phyloP scores from a whole-genome alignment of 2,888 invertebrate species.

The Hydraecia micacea region DNA sequence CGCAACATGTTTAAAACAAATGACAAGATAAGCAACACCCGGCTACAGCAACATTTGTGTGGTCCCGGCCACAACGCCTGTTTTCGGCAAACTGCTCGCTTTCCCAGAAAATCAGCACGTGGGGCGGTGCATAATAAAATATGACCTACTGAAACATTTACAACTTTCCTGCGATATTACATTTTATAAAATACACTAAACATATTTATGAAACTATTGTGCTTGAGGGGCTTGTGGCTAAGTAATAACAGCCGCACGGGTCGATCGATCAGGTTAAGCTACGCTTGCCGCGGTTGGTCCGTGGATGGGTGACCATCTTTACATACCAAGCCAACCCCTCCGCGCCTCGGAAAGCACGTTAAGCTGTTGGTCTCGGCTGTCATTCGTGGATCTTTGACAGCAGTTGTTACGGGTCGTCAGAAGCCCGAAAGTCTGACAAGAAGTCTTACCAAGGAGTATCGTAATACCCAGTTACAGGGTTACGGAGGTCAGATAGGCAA shows the following conservation, averaged over 20 bases:
- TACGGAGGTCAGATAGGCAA: neutral
- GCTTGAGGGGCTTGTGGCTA: too few relatives aligned
- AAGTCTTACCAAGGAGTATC: too few relatives aligned
- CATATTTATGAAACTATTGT: neutral
- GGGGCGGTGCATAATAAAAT: slow-evolving; percentile 48
- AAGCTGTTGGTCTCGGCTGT: too few relatives aligned
- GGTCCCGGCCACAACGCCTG: slow-evolving; percentile 65
- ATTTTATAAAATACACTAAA: neutral
- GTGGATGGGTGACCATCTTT: too few relatives aligned
- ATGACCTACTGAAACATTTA: slow-evolving; percentile 55
- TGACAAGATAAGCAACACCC: slow-evolving; percentile 67
- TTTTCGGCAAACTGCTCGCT: slow-evolving; percentile 52
- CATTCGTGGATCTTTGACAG: too few relatives aligned
- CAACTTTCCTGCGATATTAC: slow-evolving; percentile 9
- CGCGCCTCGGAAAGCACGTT: too few relatives aligned
- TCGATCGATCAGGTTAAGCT: too few relatives aligned
- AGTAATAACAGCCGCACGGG: too few relatives aligned
- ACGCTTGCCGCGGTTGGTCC: too few relatives aligned
- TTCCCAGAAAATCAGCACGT: slow-evolving; percentile 62
- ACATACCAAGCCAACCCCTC: too few relatives aligned
- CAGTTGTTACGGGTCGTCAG: too few relatives aligned
- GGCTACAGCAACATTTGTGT: slow-evolving; percentile 71
- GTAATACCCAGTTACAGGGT: neutral
- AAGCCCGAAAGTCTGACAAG: too few relatives aligned
- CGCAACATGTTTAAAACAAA: slow-evolving; percentile 46